phyloP scores from a whole-genome alignment of 2,113 vertebrate species.

The Probosciger aterrimus region DNA sequence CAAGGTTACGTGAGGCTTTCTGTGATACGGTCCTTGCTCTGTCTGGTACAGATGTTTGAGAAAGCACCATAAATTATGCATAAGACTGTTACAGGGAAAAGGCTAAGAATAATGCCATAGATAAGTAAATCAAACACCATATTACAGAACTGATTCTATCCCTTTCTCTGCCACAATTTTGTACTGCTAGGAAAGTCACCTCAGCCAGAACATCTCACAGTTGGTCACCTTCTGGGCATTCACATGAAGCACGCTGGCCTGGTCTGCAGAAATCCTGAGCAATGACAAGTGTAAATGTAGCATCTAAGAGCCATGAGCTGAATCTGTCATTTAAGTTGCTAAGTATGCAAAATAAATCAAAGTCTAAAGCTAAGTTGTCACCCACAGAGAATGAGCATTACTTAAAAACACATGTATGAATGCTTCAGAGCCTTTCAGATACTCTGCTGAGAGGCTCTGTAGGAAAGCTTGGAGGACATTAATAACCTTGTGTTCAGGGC shows the following conservation, averaged over 20 bases:
- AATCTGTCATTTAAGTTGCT: slow-evolving; percentile 11
- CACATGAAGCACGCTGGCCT: not conserved
- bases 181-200: not conserved
- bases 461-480: slow-evolving; percentile 20
- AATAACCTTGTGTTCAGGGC: slow-evolving; percentile 25
- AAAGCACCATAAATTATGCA: not conserved
- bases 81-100: not conserved
- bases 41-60: not conserved
- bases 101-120: not conserved
- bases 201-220: not conserved
- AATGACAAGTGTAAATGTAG: not conserved
- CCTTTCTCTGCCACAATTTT: not conserved
- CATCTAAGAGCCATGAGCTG: not conserved
- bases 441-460: slow-evolving; percentile 12
- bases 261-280: not conserved
- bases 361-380: slow-evolving; percentile 30
- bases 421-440: not conserved
- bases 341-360: slow-evolving; percentile 36
- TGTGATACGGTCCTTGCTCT: not conserved
- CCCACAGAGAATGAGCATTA: slow-evolving; percentile 32
- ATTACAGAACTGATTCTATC: not conserved
- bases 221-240: not conserved
- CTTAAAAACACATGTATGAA: slow-evolving; percentile 32
- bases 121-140: not conserved
- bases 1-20: not conserved